These are phyloP conservation scores for Trichonephila clavipes DNA, from an alignment of 1,140 invertebrate genomes.

Conservation along the genomic window DNA sequence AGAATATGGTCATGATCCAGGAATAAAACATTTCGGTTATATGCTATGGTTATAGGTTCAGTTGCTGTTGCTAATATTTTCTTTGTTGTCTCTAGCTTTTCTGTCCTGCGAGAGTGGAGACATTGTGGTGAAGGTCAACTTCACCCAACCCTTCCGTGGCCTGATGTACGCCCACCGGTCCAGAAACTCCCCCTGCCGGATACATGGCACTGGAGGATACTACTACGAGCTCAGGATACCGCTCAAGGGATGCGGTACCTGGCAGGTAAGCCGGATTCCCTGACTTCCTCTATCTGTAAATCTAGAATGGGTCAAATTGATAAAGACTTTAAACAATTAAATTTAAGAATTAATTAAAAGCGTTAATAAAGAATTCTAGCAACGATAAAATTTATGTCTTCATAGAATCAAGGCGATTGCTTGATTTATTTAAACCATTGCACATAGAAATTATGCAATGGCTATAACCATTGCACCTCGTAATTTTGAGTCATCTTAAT, in stretches of 20 bases:
- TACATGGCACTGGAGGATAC: conserved; percentile 88
- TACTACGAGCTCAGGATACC: conserved; percentile 91
- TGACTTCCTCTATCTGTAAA: background rate
- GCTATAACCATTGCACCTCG: too few species aligned
- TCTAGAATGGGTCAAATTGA: background rate
- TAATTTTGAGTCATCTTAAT: too few species aligned
- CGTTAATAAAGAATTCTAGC: too few species aligned
- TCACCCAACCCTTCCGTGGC: conserved; percentile 93
- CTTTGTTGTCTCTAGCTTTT: conserved; percentile 83
- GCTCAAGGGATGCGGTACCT: conserved; percentile 94
- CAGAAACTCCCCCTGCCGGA: conserved; percentile 91
- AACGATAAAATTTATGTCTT: too few species aligned
- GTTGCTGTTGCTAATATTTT: background rate
- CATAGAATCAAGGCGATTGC: too few species aligned
- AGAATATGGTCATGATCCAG: too few species aligned
- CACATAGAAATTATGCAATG: too few species aligned
- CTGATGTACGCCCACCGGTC: conserved; percentile 93
- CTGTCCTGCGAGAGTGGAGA: conserved; percentile 93
- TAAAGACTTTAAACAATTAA: background rate
- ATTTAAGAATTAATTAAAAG: too few species aligned
- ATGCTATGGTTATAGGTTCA: too few species aligned
- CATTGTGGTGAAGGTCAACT: conserved; percentile 90
- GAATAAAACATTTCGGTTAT: too few species aligned
- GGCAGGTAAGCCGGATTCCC: conserved; percentile 71
- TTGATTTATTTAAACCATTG: too few species aligned